Conservation (phyloP, 2,797 vertebrate genomes). For the Epinephelus awoara region DNA sequence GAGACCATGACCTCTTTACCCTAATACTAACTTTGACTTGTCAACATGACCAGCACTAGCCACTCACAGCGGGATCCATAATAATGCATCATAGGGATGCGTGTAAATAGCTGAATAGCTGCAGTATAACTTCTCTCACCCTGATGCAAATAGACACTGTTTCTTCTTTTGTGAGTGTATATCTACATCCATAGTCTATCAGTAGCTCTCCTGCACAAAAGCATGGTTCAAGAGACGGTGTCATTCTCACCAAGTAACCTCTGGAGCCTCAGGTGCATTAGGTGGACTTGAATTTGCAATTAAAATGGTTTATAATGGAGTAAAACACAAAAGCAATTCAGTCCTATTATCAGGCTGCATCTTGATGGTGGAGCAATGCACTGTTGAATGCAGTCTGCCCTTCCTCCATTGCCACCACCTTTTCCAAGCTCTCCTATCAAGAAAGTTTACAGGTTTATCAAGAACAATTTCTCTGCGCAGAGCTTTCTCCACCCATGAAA, state of each 20-base stretch:
- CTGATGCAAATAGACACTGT: background rate
- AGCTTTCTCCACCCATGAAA: background rate
- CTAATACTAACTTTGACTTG: no score
- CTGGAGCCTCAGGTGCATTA: background rate
- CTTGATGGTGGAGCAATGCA: background rate
- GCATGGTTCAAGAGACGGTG: background rate
- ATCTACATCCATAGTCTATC: background rate
- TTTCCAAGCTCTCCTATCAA: background rate
- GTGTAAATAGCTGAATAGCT: no score
- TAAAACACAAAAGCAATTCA: background rate
- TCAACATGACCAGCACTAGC: no score
- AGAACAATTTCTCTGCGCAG: background rate
- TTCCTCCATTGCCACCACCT: background rate
- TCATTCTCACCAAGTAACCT: slow-evolving; percentile 1
- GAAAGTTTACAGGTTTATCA: background rate
- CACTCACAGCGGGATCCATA: no score
- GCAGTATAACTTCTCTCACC: no score
- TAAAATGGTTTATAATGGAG: background rate
- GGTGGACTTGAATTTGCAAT: background rate
- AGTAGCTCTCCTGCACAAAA: background rate
- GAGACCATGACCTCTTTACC: no score
- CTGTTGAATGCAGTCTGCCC: background rate
- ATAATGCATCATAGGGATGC: no score
- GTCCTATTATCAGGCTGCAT: background rate
- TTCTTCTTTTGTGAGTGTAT: slow-evolving; percentile 5